Conservation (phyloP, 2,888 invertebrate genomes). For the Carpatolechia fugitivella region DNA sequence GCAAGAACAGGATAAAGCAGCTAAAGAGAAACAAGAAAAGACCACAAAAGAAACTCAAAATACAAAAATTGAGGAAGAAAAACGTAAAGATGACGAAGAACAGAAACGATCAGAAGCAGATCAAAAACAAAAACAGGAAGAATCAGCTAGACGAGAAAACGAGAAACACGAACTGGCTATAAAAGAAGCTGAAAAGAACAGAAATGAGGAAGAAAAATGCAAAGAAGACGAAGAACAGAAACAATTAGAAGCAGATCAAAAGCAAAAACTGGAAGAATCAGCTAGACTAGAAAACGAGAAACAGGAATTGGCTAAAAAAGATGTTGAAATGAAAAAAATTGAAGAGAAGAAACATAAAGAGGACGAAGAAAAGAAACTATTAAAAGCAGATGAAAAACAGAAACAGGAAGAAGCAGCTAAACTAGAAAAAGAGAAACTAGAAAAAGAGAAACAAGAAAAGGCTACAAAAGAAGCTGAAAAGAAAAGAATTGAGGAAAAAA, state of each 20-base stretch:
- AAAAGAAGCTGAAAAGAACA: slow-evolving; percentile 15
- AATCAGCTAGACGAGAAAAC: slow-evolving; percentile 20
- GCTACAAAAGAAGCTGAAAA: neutral
- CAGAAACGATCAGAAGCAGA: neutral
- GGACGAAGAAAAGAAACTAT: slow-evolving; percentile 21
- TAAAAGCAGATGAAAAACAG: slow-evolving; percentile 5
- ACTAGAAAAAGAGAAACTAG: slow-evolving; percentile 1
- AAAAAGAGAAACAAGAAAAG: slow-evolving; percentile 14
- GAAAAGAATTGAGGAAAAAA: neutral
- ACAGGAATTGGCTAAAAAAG: slow-evolving; percentile 21
- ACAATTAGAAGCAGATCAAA: slow-evolving; percentile 15
- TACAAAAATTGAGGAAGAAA: neutral
- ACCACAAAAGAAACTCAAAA: neutral
- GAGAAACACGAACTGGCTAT: neutral
- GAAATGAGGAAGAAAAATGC: slow-evolving; percentile 21
- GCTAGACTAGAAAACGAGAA: slow-evolving; percentile 12
- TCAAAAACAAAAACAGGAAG: slow-evolving; percentile 10
- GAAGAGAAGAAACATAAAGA: slow-evolving; percentile 18
- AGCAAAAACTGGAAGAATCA: neutral
- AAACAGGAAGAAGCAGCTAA: neutral
- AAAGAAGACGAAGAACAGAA: slow-evolving; percentile 13
- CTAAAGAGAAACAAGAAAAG: slow-evolving; percentile 14
- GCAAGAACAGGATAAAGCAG: neutral
- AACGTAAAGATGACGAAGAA: slow-evolving; percentile 3
- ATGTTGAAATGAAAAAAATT: slow-evolving; percentile 2